Evolutionary conservation across 2,797 vertebrate genomes (phyloP), one percentile per base, ranked within the genome.

Genomic region (Gouania willdenowi): DNA sequence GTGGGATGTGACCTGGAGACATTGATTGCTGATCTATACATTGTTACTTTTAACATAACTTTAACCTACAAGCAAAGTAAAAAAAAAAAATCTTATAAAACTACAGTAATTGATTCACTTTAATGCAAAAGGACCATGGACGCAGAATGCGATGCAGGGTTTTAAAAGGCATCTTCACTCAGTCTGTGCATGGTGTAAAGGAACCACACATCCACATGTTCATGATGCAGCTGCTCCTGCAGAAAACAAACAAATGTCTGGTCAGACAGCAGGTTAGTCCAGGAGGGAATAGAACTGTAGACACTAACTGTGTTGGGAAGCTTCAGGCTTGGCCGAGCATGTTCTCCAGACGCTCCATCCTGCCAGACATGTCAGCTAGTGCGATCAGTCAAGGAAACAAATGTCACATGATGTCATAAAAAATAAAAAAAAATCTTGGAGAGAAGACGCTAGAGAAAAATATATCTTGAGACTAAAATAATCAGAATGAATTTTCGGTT

Each of bases 361-460:
- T 88, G 43, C 52, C 76, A 8, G 80, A 79, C 23, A 89, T 53
- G 8, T 80, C 81, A 15, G 73, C 76, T 2, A 91, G 89, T 91
- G 72, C 36, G 3, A 20, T 10, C 33, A 41, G 87, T 89, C 60
- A 89, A 88, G 79, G 81, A 66, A 44, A 34, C 4, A 17, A n/a
- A n/a, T n/a, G n/a, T n/a, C 12, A 1, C 30, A 14, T 8, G 9
- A 32, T 1, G n/a, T n/a, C n/a, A n/a, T n/a, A n/a, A n/a, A n/a
- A n/a, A n/a, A n/a, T n/a, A n/a, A n/a, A n/a, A n/a, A n/a, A n/a
- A n/a, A n/a, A n/a, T n/a, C n/a, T n/a, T n/a, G n/a, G n/a, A n/a
- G n/a, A n/a, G n/a, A n/a, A n/a, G n/a, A n/a, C n/a, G n/a, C n/a
- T n/a, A n/a, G n/a, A n/a, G n/a, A n/a, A n/a, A n/a, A n/a, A n/a